A percentile compares a stretch with the other conserved stretches of the same genome.
phyloP scores from a whole-genome alignment of 2,113 vertebrate species.

The Euleptes europaea region DNA sequence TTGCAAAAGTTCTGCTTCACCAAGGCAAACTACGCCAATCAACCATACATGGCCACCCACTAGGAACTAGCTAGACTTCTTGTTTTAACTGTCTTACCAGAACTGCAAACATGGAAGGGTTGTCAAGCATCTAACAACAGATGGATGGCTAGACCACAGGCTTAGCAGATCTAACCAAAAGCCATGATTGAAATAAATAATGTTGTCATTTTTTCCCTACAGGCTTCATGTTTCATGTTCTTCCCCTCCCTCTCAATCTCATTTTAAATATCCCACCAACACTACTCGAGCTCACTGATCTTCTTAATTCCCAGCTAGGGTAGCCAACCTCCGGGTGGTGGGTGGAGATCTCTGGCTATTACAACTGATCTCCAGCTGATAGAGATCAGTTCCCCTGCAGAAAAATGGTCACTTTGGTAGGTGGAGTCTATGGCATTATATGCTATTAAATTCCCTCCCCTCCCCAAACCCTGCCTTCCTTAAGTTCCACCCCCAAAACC shows the following conservation, averaged over 20 bases:
- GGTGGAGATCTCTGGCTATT: too few relatives aligned
- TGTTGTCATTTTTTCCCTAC: background rate
- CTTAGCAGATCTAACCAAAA: background rate
- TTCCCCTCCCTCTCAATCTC: conserved; percentile 13
- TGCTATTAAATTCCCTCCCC: too few relatives aligned
- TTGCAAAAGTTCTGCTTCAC: rapidly evolving
- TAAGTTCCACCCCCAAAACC: too few relatives aligned
- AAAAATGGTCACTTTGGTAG: too few relatives aligned
- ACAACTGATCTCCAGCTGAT: too few relatives aligned
- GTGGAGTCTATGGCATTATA: too few relatives aligned
- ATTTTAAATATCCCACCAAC: background rate
- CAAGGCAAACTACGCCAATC: background rate
- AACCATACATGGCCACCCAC: background rate
- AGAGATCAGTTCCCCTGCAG: too few relatives aligned
- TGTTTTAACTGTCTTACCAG: background rate
- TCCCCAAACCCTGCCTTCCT: too few relatives aligned
- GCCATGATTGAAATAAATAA: conserved; percentile 9
- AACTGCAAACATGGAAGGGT: background rate
- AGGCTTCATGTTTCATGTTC: conserved; percentile 4
- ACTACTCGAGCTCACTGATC: conserved; percentile 13
- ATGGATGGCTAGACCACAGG: background rate
- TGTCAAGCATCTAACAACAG: background rate
- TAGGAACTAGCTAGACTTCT: background rate
- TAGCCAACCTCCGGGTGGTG: too few relatives aligned
- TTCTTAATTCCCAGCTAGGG: conserved; percentile 16